These are phyloP conservation scores for Tipula confusa DNA, from an alignment of 2,888 invertebrate genomes.

Conservation along the genomic window DNA sequence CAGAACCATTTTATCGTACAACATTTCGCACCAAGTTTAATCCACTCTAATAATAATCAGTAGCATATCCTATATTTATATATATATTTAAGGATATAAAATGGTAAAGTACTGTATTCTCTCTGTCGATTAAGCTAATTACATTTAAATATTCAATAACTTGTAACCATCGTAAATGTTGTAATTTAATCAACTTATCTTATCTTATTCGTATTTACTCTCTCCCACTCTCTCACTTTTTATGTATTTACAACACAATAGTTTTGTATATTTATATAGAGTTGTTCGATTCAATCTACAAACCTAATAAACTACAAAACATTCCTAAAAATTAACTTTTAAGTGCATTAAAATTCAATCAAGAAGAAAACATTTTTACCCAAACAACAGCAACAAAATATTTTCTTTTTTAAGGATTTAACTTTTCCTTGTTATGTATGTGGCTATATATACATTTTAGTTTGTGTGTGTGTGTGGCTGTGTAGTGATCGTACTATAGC, in stretches of 20 bases:
- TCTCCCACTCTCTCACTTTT: no score
- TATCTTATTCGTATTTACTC: not conserved
- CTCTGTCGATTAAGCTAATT: not conserved
- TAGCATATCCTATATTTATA: not conserved
- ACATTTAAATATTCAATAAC: not conserved
- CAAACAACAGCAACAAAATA: not conserved
- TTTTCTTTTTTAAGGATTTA: not conserved
- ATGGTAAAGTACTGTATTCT: not conserved
- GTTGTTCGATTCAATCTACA: not conserved
- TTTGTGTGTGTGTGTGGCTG: not conserved
- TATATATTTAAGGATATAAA: no score
- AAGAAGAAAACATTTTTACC: not conserved
- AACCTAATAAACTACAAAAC: not conserved
- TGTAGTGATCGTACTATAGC: not conserved
- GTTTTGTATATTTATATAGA: not conserved
- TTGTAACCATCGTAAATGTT: not conserved
- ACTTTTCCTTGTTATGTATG: not conserved
- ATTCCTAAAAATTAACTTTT: not conserved
- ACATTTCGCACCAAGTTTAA: not conserved
- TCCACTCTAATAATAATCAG: not conserved
- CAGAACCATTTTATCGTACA: not conserved
- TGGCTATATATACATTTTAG: no score
- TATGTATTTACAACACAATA: no score
- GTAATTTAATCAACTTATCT: not conserved
- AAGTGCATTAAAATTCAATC: slow-evolving; percentile 25